phyloP scores from a whole-genome alignment of 2,113 vertebrate genomes.

The Poicephalus gulielmi region DNA sequence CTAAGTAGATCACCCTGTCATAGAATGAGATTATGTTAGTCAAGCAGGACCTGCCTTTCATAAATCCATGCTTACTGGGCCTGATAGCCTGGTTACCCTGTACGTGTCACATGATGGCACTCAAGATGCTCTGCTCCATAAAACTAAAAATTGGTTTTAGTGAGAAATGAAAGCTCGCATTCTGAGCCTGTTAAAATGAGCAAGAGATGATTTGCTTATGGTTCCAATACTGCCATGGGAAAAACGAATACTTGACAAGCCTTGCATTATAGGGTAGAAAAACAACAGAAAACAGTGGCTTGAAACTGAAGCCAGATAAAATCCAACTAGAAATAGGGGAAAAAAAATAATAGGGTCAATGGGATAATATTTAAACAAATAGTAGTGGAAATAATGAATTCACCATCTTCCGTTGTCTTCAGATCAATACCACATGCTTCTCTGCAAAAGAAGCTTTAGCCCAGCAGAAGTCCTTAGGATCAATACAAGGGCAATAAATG shows the following conservation, averaged over 20 bases:
- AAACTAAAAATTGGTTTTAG: background rate
- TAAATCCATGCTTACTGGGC: background rate
- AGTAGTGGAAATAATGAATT: slow-evolving; percentile 12
- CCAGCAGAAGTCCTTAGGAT: background rate
- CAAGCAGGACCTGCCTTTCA: background rate
- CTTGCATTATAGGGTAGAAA: background rate
- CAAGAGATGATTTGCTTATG: background rate
- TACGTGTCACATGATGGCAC: background rate
- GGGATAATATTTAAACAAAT: slow-evolving; percentile 6
- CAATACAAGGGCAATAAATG: slow-evolving; percentile 29
- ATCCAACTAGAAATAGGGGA: background rate
- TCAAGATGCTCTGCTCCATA: background rate
- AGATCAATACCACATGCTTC: slow-evolving; percentile 12
- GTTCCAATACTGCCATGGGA: background rate
- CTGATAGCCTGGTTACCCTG: background rate
- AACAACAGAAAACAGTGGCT: background rate
- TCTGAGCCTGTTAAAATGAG: background rate
- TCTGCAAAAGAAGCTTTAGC: background rate
- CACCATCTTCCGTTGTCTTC: background rate
- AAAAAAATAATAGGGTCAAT: background rate
- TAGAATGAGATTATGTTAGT: background rate
- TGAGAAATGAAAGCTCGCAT: background rate
- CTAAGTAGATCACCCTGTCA: background rate
- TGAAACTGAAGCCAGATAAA: background rate
- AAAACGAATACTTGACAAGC: background rate